Conservation (phyloP, 2,113 vertebrate genomes). For the Propithecus coquereli region DNA sequence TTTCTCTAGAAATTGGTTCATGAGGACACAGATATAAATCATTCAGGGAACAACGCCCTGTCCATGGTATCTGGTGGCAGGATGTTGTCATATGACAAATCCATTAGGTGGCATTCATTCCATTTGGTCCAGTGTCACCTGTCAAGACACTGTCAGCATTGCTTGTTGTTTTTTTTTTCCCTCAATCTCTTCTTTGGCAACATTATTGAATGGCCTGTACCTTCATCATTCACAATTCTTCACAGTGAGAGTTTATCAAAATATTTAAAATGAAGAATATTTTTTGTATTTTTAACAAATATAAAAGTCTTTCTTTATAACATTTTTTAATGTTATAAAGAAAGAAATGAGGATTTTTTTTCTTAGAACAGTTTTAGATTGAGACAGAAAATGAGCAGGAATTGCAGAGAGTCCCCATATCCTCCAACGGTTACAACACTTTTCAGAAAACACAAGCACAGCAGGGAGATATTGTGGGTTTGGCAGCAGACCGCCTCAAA, state of each 20-base stretch:
- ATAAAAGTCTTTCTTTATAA: constrained; percentile 44
- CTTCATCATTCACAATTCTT: constrained; percentile 57
- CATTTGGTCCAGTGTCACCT: fast-evolving
- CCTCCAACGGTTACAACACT: fast-evolving
- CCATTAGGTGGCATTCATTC: neutral
- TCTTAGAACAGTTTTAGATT: neutral
- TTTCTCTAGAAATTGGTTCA: neutral
- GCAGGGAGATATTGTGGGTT: neutral
- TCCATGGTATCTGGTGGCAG: fast-evolving
- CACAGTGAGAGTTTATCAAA: constrained; percentile 64
- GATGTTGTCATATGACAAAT: neutral
- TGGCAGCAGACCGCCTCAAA: neutral
- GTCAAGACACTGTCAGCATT: constrained; percentile 55
- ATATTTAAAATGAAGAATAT: constrained; percentile 68
- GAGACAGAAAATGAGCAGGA: neutral
- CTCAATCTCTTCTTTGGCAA: constrained; percentile 30
- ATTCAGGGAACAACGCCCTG: neutral
- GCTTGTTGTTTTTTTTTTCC: neutral
- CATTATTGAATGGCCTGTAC: neutral
- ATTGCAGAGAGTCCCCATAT: too few relatives aligned
- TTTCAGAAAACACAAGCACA: neutral
- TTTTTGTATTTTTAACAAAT: constrained; percentile 58
- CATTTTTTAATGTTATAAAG: neutral
- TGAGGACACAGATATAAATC: neutral
- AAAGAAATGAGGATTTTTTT: neutral